Evolutionary conservation across 2,888 invertebrate genomes (phyloP), one percentile per base, ranked within the genome.

Genomic region (Eudasyphora cyanicolor): DNA sequence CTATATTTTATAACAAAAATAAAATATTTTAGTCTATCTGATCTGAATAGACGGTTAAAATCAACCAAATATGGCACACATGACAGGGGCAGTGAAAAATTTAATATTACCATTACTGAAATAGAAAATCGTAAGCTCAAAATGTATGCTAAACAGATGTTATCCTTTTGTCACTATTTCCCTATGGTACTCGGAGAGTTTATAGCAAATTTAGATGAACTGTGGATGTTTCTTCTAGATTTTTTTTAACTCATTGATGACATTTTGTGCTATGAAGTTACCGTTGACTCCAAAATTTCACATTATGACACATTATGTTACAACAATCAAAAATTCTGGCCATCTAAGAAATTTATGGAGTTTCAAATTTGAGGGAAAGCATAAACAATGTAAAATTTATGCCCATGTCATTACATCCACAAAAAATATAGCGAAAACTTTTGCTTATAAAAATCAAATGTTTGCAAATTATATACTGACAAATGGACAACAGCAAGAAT

Each of bases 361-460:
- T n/a, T 45, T 45, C 45, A 5, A 45, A 12, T 45, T n/a, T n/a
- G n/a, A n/a, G n/a, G n/a, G n/a, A n/a, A n/a, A n/a, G n/a, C n/a
- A n/a, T n/a, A n/a, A n/a, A 45, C n/a, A 12, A 8, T 14, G 45
- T n/a, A 5, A 45, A 45, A 51, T 64, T 12, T 76, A 67, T 38
- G 17, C 67, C 3, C 64, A 76, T n/a, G 27, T 21, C 8, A 67
- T 64, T 10, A 67, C 76, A 6, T 62, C 49, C n/a, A 57, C 71
- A 71, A 78, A 71, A 62, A 71, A 76, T 17, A 67, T 76, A 7
- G 10, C 74, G 5, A 45, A 24, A 27, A 45, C 35, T 12, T 71
- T 71, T 54, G 32, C 71, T 14, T 35, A 12, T 12, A 71, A 71
- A 71, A 32, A 71, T 21, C 71, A 71, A 21, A 35, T 54, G 12